These are phyloP conservation scores for Heliothis peltigera DNA, from an alignment of 2,888 invertebrate genomes.

Conservation along the genomic window DNA sequence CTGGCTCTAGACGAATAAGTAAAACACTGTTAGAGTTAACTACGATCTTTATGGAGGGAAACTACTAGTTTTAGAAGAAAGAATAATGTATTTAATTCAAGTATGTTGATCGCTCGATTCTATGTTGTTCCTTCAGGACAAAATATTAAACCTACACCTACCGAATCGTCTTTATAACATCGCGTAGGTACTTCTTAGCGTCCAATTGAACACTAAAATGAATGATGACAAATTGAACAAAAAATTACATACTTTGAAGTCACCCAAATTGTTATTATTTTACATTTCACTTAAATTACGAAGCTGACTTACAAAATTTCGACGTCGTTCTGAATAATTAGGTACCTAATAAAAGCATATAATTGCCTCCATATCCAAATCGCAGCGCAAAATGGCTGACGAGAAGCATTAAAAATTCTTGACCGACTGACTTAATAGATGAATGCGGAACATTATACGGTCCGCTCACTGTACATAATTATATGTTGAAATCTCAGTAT, in stretches of 20 bases:
- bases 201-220: no score
- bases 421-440: conserved; percentile 70
- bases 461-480: conserved; percentile 69
- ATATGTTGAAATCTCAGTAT: conserved; percentile 72
- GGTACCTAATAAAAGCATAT: conserved; percentile 35
- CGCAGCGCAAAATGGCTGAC: conserved; percentile 64
- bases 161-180: no score
- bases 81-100: background rate
- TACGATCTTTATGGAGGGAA: conserved; percentile 1
- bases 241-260: background rate
- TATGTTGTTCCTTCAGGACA: no score
- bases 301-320: conserved; percentile 39
- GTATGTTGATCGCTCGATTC: no score
- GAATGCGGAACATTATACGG: conserved; percentile 67
- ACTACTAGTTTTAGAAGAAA: background rate
- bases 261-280: conserved; percentile 15
- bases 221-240: no score
- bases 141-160: no score
- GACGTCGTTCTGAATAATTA: conserved; percentile 31
- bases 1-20: conserved; percentile 6
- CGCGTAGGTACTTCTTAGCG: no score
- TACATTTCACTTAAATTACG: conserved; percentile 25
- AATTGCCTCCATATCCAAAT: conserved; percentile 61
- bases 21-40: background rate
- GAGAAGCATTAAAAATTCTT: conserved; percentile 66